Base-by-base conservation (phyloP, 1,140 invertebrate genomes). In the Cyclargus thomasi region DNA sequence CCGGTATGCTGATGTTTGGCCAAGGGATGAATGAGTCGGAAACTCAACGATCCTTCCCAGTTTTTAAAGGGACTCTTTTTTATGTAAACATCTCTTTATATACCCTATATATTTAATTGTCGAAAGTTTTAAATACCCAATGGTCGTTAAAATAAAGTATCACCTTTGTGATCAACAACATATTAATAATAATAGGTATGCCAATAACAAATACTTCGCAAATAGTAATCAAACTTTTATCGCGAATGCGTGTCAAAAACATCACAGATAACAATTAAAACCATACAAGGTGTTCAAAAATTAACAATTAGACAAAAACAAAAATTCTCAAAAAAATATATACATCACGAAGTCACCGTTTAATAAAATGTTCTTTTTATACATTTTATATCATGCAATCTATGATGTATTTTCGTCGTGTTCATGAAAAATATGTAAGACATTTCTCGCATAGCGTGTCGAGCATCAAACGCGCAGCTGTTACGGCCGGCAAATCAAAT, bases 401-500 rank as follows among this genome's bases (percentile, higher is more conserved):
- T 47, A 47, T 47, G 39, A 47, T 47, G 39, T 47, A 66, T 66
- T 66, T 66, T 66, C 29, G 65, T 66, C 55, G 53, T 59, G 65
- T 66, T 53, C 65, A 74, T 79, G 80, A 86, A 85, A 88, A 86
- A 84, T 83, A 74, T 69, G 75, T 63, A 79, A 77, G 80, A 82
- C 80, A 75, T 82, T 80, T 80, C 75, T 80, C 77, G 79, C 74
- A 68, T 74, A 68, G 67, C 81, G 83, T 86, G 77, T 82, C 85
- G 85, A 74, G 84, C 39, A 88, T 90, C 86, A 90, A 90, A 89
- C 77, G 78, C 73, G 75, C 84, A 83, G 84, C 83, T 81, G 82
- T 72, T 73, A 78, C 81, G 77, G 82, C 77, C 80, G 77, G 87
- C 82, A 86, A 88, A 90, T 90, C 85, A 90, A 88, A 90, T 74